Evolutionary conservation across 2,113 vertebrate genomes (phyloP), one percentile per base, ranked within the genome.

Genomic region (Eulemur rufifrons): DNA sequence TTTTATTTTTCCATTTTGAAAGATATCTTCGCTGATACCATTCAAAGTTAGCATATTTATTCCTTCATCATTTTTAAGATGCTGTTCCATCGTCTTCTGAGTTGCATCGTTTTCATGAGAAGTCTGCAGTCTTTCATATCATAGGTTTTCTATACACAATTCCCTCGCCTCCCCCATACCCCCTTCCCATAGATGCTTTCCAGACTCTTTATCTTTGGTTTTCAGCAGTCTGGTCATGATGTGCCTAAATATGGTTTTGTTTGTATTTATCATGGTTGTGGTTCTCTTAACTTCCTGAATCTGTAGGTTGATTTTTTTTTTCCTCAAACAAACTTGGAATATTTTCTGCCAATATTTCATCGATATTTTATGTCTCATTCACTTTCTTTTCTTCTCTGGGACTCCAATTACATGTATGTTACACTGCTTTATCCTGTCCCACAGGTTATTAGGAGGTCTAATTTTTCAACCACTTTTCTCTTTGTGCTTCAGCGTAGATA

Each of bases 31-130:
- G 27, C n/a, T 27, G 42, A 64, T 23, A 15, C 10, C 45, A 18
- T 71, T 73, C 80, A 69, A 39, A 45, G 6, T 6, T 74, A n/a
- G 64, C 12, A 68, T 17, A 17, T 18, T 12, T 34, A 84, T 54
- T 59, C 14, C 39, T 71, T 17, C 8, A 17, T 82, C 1, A 1
- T 45, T 47, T 61, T 27, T 39, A 32, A 39, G 32, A 23, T n/a
- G 9, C 17, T 20, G 1, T 86, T 92, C 96, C 96, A 95, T 92
- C 78, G 93, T 71, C 66, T 87, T 25, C 29, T 42, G 87, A 69
- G 59, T 82, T n/a, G 21, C 52, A 85, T 92, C 85, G 77, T 61
- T 96, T 73, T 39, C 2, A 7, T 6, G 14, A 47, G 76, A 95
- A 95, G 87, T 95, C 96, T 92, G 81, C 39, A 54, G 91, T 56